Percentiles rank a stretch among this genome's conserved stretches.
These are phyloP conservation scores for Murina feae DNA, from an alignment of 2,113 vertebrate species.

Conservation along the genomic window DNA sequence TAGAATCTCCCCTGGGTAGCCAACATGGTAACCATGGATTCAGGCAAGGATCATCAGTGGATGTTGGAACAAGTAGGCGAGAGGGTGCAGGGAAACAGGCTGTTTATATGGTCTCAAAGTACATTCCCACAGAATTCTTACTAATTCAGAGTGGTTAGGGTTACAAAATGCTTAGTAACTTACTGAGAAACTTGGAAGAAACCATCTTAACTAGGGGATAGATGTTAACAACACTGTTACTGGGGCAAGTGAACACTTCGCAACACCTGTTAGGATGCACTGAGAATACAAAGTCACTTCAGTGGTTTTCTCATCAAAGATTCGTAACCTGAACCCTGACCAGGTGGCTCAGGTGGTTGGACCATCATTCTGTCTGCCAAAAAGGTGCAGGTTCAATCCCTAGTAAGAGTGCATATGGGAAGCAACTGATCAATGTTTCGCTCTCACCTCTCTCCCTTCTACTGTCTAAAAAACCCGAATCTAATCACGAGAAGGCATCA, in stretches of 20 bases:
- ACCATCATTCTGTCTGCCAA: not conserved
- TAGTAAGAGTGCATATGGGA: not conserved
- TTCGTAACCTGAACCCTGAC: not conserved
- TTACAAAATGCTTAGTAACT: not conserved
- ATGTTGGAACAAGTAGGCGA: not conserved
- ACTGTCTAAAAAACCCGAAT: not conserved
- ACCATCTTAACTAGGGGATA: not conserved
- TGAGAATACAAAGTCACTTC: not conserved
- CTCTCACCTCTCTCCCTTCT: not conserved
- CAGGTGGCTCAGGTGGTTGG: not conserved
- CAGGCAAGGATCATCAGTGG: not conserved
- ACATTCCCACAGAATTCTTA: not conserved
- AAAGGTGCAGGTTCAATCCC: not conserved
- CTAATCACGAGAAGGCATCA: not conserved
- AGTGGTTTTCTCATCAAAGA: not conserved
- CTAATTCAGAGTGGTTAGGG: not conserved
- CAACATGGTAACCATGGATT: not conserved
- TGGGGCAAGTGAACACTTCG: accelerated
- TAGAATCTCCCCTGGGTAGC: not conserved
- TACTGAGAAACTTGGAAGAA: not conserved
- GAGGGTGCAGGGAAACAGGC: not conserved
- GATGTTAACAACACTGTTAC: not conserved
- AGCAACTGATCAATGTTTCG: not conserved
- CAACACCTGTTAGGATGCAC: not conserved
- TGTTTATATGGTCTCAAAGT: not conserved